A percentile compares a stretch with the other conserved stretches of the same genome.
Conservation (phyloP, 2,797 vertebrate species). For the Parauchenoglanis punctatus region DNA sequence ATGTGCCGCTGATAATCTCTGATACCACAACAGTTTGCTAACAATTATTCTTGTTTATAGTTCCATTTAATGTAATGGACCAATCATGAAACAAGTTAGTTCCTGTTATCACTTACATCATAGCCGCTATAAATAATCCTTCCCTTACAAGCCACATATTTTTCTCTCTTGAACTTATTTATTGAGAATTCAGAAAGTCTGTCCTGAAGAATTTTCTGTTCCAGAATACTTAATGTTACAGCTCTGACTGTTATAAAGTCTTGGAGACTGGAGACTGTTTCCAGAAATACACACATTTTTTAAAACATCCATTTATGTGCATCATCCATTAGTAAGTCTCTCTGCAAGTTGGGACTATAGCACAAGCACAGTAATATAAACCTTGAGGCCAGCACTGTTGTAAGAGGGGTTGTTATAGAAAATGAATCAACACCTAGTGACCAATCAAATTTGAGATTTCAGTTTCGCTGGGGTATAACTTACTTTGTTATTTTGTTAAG, state of each 20-base stretch:
- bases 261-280: neutral
- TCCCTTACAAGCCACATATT: neutral
- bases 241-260: neutral
- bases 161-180: neutral
- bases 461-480: neutral
- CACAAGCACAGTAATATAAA: neutral
- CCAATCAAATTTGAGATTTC: neutral
- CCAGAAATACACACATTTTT: neutral
- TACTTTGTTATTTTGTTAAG: neutral
- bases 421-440: neutral
- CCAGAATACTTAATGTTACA: neutral
- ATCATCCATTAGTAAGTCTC: neutral
- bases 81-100: neutral
- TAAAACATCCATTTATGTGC: neutral
- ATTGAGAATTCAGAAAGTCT: neutral
- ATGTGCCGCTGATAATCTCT: neutral
- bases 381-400: neutral
- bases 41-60: neutral
- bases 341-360: neutral
- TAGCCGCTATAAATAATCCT: neutral
- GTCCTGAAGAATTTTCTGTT: neutral
- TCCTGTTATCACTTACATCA: neutral
- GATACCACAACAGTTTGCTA: neutral
- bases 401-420: neutral
- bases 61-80: neutral